These are phyloP conservation scores for Metopia argyrocephala DNA, from an alignment of 2,888 invertebrate species.

Conservation along the genomic window DNA sequence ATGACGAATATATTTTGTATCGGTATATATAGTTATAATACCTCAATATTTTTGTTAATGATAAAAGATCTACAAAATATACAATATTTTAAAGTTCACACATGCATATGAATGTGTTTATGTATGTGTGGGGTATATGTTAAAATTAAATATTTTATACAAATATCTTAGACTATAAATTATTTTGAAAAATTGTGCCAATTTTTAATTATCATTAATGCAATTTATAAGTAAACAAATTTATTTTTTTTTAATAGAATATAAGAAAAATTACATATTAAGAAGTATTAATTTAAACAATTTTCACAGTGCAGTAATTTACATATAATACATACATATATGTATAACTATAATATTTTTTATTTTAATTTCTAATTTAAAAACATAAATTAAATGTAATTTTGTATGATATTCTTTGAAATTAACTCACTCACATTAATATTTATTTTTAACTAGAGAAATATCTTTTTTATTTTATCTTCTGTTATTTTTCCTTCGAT, in stretches of 20 bases:
- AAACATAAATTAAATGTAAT: too few relatives aligned
- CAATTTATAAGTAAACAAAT: conserved; percentile 33
- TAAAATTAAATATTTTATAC: conserved; percentile 32
- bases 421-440: too few relatives aligned
- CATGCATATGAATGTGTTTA: neutral
- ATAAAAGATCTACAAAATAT: too few relatives aligned
- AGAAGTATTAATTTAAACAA: neutral
- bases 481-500: too few relatives aligned
- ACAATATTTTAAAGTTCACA: neutral
- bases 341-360: too few relatives aligned
- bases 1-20: too few relatives aligned
- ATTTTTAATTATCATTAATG: conserved; percentile 60
- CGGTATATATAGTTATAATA: neutral
- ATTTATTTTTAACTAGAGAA: too few relatives aligned
- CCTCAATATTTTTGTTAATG: neutral
- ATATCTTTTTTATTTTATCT: too few relatives aligned
- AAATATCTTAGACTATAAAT: conserved; percentile 53
- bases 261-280: neutral
- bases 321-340: too few relatives aligned
- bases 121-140: conserved; percentile 8
- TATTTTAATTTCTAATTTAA: too few relatives aligned
- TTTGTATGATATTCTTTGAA: too few relatives aligned
- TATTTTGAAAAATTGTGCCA: conserved; percentile 66
- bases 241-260: neutral
- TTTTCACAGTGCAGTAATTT: neutral